Evolutionary conservation across 1,140 invertebrate species (phyloP).

Genomic region (roundworm (Caenorhabditis elegans)): WBcel235 BX284604.4:7631501-7632000

Average conservation of each 20-base stretch:
- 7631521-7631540: no score
- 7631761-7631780: neutral
- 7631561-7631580: neutral
- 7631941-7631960: no score
- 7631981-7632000: neutral
- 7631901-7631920: neutral
- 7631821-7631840: neutral
- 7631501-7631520: no score
- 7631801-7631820: neutral
- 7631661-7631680: neutral
- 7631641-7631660: constrained; percentile 3
- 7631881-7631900: neutral
- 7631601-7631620: neutral
- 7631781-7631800: neutral
- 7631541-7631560: neutral
- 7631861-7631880: neutral
- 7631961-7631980: no score
- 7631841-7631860: no score
- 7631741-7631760: neutral
- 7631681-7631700: neutral
- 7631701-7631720: neutral
- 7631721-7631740: neutral
- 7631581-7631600: neutral
- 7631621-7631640: neutral
- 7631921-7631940: neutral